Conservation (phyloP, 2,888 invertebrate genomes). For the Lacanobia oleracea region DNA sequence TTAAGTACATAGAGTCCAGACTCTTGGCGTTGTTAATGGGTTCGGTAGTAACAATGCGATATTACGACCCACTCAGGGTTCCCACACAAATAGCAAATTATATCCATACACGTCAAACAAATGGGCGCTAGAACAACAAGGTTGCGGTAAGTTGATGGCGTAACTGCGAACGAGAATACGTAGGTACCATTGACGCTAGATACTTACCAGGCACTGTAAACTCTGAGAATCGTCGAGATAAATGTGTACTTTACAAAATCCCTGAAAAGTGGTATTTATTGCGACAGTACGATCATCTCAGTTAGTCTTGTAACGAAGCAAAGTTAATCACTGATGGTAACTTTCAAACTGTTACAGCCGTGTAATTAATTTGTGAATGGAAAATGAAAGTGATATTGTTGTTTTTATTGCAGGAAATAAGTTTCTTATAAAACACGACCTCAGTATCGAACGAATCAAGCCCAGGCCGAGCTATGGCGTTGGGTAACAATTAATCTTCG, state of each 20-base stretch:
- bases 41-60: conserved; percentile 82
- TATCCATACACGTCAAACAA: conserved; percentile 83
- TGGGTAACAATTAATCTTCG: conserved; percentile 84
- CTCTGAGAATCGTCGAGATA: conserved; percentile 37
- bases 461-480: conserved; percentile 73
- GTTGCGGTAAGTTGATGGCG: conserved; percentile 81
- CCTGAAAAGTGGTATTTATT: conserved; percentile 47
- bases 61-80: conserved; percentile 83
- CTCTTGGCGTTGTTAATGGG: conserved; percentile 79
- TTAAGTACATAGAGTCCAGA: conserved; percentile 75
- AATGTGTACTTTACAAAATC: conserved; percentile 63
- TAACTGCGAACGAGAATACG: conserved; percentile 73
- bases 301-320: conserved; percentile 60
- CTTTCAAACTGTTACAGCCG: conserved; percentile 61
- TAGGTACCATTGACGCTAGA: conserved; percentile 62
- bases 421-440: conserved; percentile 70
- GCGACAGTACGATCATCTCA: conserved; percentile 60
- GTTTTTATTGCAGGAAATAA: conserved; percentile 63
- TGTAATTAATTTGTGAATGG: conserved; percentile 62
- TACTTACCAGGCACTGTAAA: conserved; percentile 56
- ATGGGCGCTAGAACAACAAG: conserved; percentile 81
- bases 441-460: conserved; percentile 72
- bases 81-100: conserved; percentile 83
- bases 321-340: conserved; percentile 48
- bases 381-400: conserved; percentile 68